Conservation (phyloP, 2,797 vertebrate species). For the Aldrovandia affinis region DNA sequence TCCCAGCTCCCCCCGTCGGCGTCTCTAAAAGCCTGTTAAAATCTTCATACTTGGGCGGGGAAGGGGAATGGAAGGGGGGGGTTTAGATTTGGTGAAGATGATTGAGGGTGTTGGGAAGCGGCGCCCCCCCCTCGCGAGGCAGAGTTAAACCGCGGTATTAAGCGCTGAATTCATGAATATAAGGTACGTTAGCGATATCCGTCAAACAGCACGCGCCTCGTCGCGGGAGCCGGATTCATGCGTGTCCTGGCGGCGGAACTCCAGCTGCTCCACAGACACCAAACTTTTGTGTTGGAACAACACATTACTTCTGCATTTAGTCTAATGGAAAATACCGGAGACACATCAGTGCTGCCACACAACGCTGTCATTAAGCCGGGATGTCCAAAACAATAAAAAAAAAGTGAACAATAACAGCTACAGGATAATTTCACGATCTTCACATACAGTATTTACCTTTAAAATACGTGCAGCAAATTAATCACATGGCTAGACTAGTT, state of each 20-base stretch:
- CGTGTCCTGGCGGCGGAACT: slow-evolving; percentile 66
- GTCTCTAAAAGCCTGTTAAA: slow-evolving; percentile 21
- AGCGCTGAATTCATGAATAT: slow-evolving; percentile 59
- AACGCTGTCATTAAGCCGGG: slow-evolving; percentile 59
- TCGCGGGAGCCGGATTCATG: slow-evolving; percentile 66
- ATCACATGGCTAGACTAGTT: neutral
- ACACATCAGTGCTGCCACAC: slow-evolving; percentile 59
- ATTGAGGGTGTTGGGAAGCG: slow-evolving; percentile 29
- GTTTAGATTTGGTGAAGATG: slow-evolving; percentile 24
- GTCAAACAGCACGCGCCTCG: slow-evolving; percentile 59
- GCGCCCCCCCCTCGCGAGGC: slow-evolving; percentile 29
- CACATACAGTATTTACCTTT: neutral
- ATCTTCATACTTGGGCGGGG: slow-evolving; percentile 24
- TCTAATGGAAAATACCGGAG: slow-evolving; percentile 61
- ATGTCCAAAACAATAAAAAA: slow-evolving; percentile 42
- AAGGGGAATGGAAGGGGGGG: neutral
- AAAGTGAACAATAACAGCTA: neutral
- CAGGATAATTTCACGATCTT: neutral
- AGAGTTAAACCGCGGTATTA: slow-evolving; percentile 38
- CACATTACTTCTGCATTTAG: slow-evolving; percentile 72
- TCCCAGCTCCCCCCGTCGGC: neutral
- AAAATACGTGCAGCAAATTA: neutral
- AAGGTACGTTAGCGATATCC: slow-evolving; percentile 67
- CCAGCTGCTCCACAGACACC: slow-evolving; percentile 70
- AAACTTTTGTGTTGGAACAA: slow-evolving; percentile 73